Base-by-base conservation (phyloP, 2,113 vertebrate genomes). In the Takifugu bimaculatus region DNA sequence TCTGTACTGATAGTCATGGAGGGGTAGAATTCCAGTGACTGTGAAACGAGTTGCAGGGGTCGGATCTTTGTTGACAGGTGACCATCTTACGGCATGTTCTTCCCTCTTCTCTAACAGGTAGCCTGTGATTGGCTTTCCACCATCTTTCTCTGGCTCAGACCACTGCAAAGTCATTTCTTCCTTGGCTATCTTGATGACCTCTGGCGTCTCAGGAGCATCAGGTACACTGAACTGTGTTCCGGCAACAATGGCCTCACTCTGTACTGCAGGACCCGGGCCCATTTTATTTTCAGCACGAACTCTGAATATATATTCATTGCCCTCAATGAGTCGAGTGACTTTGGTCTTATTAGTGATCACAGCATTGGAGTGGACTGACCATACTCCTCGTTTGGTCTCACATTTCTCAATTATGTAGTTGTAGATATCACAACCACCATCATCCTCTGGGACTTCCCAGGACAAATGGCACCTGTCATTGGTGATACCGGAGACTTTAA, bases 321-420 rank as follows among this genome's bases (percentile, higher is more conserved):
- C 96, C 91, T 99, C 96, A 68, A 94, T 93, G 14, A 99, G 95
- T 44, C 94, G 94, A 57, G 94, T 95, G 63, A 99, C 93, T 44
- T 92, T 93, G 47, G 93, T 88, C 75, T 86, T 87, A 20, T 92
- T 95, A 35, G 90, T 93, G 74, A 98, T 88, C 60, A 98, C 81
- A 57, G 93, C 91, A 2, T 95, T 88, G 51, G 97, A 95, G 80
- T 92, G 93, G 15, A 95, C 93, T 26, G 97, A 96, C 97, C 97
- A 99, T 65, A 99, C 90, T 85, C 95, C 96, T 64, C 96, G 91
- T 77, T 96, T 98, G 80, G 92, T 95, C 61, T 99, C 97, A 90
- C 97, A 98, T 89, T 99, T 99, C 84, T 99, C 97, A 74, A 99
- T 79, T 29, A 98, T 96, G 80, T 99, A 99, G 86, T 98, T 99